Base-by-base conservation (phyloP, 2,113 vertebrate genomes). In the Nematolebias whitei region DNA sequence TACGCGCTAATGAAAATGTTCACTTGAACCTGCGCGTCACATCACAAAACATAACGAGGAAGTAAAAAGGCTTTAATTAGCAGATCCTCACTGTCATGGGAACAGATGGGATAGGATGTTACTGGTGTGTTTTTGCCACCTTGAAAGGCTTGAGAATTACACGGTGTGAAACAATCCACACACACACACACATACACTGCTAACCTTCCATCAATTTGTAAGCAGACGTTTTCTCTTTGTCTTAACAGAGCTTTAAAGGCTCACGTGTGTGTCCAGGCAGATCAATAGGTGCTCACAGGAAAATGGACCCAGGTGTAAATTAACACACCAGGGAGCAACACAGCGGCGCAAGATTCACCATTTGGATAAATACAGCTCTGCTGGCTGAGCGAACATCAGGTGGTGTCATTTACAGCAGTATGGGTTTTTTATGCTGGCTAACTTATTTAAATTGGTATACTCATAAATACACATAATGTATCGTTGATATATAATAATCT, bases 301-400 rank as follows among this genome's bases (percentile, higher is more conserved):
- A 84, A 85, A 79, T 32, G 65, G 82, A 80, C 71, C 67, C 48
- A 32, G 67, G 71, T 9, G 60, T 82, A 82, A 84, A 89, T 83
- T 70, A 74, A 80, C 52, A 75, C 83, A 71, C 74, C 49, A 20
- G 78, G 79, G 75, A 84, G 80, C 71, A 53, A 75, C 45, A 41
- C 23, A 7, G 64, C 23, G 4, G 47, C 26, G 58, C 20, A 38
- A 40, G 41, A 61, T 38, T 7, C 55, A 71, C 55, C 23, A 74
- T 85, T 53, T 78, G 19, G 14, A 65, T 52, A 82, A 66, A 83
- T 50, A 47, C 1, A 52, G 19, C n/a, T 49, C 59, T 47, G 0
- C 54, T 41, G 58, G 50, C 48, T 68, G 40, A 47, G 26, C 19
- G 10, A 44, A 69, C 49, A 76, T 65, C 49, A 64, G 50, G 6